Evolutionary conservation across 2,113 vertebrate species (phyloP).

Genomic region (Eudyptes chrysolophus): DNA sequence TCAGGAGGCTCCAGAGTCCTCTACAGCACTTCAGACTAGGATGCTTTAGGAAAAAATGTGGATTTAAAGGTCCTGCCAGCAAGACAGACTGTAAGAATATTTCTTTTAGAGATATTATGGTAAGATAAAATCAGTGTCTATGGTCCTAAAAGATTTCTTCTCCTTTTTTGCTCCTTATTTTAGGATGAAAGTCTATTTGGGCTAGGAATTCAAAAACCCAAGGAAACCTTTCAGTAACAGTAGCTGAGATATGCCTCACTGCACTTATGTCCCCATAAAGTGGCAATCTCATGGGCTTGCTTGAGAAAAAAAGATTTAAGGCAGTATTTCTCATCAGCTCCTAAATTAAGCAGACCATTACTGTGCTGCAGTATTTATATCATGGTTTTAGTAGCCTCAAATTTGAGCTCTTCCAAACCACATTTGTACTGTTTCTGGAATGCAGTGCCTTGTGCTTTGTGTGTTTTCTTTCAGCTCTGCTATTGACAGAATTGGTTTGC

Average conservation of each 20-base stretch:
- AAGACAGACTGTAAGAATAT: neutral
- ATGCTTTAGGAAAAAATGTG: neutral
- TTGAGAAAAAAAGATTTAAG: neutral
- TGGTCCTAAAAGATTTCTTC: neutral
- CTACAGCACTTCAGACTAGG: neutral
- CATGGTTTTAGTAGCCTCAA: neutral
- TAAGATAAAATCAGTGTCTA: neutral
- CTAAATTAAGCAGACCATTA: neutral
- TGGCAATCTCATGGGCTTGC: neutral
- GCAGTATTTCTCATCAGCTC: neutral
- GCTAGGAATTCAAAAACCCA: neutral
- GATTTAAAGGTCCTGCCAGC: neutral
- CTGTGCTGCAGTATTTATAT: neutral
- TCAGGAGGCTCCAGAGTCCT: neutral
- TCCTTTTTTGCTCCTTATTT: neutral
- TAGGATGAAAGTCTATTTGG: neutral
- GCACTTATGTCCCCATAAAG: neutral
- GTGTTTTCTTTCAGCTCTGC: slow-evolving; percentile 34
- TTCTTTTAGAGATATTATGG: neutral
- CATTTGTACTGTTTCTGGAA: slow-evolving; percentile 13
- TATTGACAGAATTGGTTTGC: slow-evolving; percentile 30
- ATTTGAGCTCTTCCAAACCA: neutral
- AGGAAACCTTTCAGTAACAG: neutral
- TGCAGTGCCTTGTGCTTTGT: neutral
- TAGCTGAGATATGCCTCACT: neutral